Evolutionary conservation across 2,888 invertebrate species (phyloP).

Genomic region (Mycalesis mineus): DNA sequence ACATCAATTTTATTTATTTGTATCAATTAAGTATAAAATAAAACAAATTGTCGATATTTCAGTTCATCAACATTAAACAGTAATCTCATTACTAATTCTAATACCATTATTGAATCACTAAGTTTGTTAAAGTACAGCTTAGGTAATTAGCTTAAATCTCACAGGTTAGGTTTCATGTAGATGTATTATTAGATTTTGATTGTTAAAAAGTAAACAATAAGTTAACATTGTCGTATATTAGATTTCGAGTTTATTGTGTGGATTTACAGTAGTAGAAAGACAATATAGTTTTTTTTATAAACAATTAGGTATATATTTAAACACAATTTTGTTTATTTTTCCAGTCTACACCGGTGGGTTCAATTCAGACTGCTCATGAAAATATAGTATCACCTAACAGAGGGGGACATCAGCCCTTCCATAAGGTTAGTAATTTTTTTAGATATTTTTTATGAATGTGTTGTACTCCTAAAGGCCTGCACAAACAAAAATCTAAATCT

Average conservation of each 20-base stretch:
- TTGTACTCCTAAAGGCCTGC: too few species aligned
- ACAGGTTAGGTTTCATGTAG: neutral
- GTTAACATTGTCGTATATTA: too few species aligned
- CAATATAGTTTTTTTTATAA: too few species aligned
- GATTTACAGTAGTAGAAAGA: too few species aligned
- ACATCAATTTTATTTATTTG: neutral
- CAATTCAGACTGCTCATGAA: constrained; percentile 94
- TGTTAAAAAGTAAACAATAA: too few species aligned
- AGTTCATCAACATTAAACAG: neutral
- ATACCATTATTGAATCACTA: neutral
- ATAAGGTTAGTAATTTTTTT: constrained; percentile 79
- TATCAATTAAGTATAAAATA: neutral
- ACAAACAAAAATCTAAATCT: too few species aligned
- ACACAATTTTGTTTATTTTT: constrained; percentile 52
- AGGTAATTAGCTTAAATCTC: neutral
- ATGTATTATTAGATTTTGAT: neutral
- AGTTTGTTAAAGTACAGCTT: neutral
- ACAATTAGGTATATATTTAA: too few species aligned
- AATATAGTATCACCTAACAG: constrained; percentile 93
- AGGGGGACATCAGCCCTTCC: constrained; percentile 89
- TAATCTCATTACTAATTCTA: neutral
- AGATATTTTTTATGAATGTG: neutral
- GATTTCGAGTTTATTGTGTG: too few species aligned
- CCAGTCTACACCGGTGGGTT: constrained; percentile 95
- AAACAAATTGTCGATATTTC: neutral